Evolutionary conservation across 2,113 vertebrate genomes (phyloP), one percentile per base, ranked within the genome.

Genomic region (Megaceryle torquata): DNA sequence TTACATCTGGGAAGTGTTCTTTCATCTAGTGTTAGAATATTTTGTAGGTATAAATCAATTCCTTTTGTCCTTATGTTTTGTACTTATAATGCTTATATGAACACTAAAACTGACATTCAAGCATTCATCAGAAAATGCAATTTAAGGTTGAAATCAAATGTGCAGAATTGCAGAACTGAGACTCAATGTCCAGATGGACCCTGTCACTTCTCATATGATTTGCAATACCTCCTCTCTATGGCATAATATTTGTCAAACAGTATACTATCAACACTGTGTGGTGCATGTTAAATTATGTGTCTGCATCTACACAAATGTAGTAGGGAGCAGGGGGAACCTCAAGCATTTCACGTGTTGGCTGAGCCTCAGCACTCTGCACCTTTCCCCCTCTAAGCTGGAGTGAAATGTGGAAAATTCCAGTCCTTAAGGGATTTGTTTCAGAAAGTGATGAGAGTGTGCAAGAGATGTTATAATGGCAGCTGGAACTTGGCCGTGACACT

Each of bases 321-420:
- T n/a, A 9, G 1, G 1, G 31, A n/a, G 14, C 0, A 25, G 24
- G 33, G 2, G 5, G 22, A 19, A 2, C 20, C 35, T 5, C 19
- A 29, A 44, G 11, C 6, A 0, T 15, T 65, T 43, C 3, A 6
- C 2, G 5, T 13, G 2, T 77, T n/a, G 37, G 59, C 76, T 60
- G 82, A 60, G 65, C 13, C 19, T 53, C 59, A 59, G 37, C 25
- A 8, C 63, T 56, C 79, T 51, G 50, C 41, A 44, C 24, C 48
- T 90, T 60, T 37, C 22, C 18, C 13, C 7, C 25, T 46, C 33
- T 31, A 6, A 91, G 11, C 56, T 71, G 64, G 22, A 63, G 12
- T 3, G 48, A 29, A 37, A 37, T 0, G 13, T 46, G 51, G 54
- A 75, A 92, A 82, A 50, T 14, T 5, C 2, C 7, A 21, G 1